These are phyloP conservation scores for Tetramorium parvispinum DNA, from an alignment of 1,140 invertebrate species.

Conservation along the genomic window DNA sequence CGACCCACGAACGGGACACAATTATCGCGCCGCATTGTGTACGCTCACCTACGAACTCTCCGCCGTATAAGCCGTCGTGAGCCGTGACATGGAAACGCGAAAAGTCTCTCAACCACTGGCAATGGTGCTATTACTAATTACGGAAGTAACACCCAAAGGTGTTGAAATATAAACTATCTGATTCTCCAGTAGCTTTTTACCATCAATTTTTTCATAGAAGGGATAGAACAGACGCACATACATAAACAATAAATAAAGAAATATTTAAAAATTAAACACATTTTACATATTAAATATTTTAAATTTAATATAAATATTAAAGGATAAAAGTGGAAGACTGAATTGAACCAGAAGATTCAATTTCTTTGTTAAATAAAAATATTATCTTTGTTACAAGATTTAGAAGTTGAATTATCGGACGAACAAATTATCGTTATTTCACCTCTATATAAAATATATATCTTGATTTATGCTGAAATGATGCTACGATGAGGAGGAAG, in stretches of 20 bases:
- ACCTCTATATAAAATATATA: neutral
- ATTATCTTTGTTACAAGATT: neutral
- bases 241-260: neutral
- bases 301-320: neutral
- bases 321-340: no score
- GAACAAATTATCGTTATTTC: neutral
- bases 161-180: neutral
- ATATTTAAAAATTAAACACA: neutral
- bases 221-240: neutral
- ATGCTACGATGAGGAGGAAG: neutral
- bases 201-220: neutral
- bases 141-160: neutral
- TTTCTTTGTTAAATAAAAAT: neutral
- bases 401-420: neutral
- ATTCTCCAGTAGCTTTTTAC: neutral
- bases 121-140: conserved; percentile 16
- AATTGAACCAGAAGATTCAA: neutral
- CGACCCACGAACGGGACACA: conserved; percentile 39
- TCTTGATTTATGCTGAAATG: neutral
- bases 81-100: conserved; percentile 2
- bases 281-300: neutral
- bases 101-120: neutral
- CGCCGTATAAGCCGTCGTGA: neutral
- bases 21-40: conserved; percentile 29
- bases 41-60: conserved; percentile 37